Conservation (phyloP, 2,888 invertebrate species). For the Xiphydria camelus region DNA sequence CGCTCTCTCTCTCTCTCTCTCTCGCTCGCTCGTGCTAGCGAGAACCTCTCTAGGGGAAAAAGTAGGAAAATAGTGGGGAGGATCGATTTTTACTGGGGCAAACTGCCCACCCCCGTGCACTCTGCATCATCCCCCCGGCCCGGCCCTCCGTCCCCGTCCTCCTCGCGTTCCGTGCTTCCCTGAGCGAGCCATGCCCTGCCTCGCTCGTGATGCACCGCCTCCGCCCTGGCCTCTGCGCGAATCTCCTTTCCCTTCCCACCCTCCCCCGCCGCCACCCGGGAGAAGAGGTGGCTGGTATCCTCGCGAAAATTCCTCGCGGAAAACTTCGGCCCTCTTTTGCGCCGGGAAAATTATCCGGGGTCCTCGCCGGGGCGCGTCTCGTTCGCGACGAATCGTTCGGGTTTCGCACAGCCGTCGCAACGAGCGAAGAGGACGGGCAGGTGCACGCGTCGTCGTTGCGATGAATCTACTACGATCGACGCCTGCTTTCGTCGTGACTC, state of each 20-base stretch:
- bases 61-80: slow-evolving; percentile 55
- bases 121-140: slow-evolving; percentile 42
- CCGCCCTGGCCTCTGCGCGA: slow-evolving; percentile 1
- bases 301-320: no score
- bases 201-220: slow-evolving; percentile 24
- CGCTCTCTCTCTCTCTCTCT: slow-evolving; percentile 6
- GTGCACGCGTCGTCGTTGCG: no score
- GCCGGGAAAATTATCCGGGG: no score
- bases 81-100: slow-evolving; percentile 62
- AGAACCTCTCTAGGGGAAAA: slow-evolving; percentile 47
- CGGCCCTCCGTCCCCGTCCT: slow-evolving; percentile 35
- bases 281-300: no score
- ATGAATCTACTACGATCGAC: no score
- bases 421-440: no score
- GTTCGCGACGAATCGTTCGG: no score
- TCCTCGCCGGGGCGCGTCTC: no score
- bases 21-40: slow-evolving; percentile 32
- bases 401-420: no score
- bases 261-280: no score
- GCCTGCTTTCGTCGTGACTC: no score
- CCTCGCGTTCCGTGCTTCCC: slow-evolving; percentile 23
- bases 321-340: no score
- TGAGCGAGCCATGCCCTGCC: slow-evolving; percentile 39
- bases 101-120: slow-evolving; percentile 47
- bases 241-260: not conserved